Conservation (phyloP, 2,797 vertebrate genomes). For the Rhinoraja longicauda region DNA sequence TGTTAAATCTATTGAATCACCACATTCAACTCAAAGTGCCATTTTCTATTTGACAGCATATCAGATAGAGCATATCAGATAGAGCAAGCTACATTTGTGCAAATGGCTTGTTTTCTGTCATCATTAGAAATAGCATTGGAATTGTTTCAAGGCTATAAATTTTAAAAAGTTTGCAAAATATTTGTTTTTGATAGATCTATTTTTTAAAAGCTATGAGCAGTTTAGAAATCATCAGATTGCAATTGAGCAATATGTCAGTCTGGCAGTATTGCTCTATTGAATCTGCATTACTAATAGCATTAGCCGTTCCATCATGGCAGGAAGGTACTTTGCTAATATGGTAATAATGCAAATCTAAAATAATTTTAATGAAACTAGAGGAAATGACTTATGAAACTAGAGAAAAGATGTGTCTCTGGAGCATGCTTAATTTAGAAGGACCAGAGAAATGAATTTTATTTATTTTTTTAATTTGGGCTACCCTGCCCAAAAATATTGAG, state of each 20-base stretch:
- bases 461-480: neutral
- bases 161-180: neutral
- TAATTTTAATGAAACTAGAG: constrained; percentile 12
- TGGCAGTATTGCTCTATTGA: neutral
- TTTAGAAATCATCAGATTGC: neutral
- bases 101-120: neutral
- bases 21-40: neutral
- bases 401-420: neutral
- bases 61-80: neutral
- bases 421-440: neutral
- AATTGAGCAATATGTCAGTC: neutral
- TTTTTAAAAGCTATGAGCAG: constrained; percentile 18
- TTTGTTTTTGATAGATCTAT: constrained; percentile 10
- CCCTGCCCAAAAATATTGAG: neutral
- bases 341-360: neutral
- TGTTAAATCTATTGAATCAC: neutral
- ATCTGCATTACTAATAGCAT: neutral
- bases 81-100: neutral
- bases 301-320: neutral
- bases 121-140: neutral
- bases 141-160: neutral
- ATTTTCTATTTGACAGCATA: neutral
- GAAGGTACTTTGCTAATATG: neutral
- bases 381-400: neutral
- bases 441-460: neutral